phyloP scores from a whole-genome alignment of 2,888 invertebrate species.

The Drosophila gaucha region DNA sequence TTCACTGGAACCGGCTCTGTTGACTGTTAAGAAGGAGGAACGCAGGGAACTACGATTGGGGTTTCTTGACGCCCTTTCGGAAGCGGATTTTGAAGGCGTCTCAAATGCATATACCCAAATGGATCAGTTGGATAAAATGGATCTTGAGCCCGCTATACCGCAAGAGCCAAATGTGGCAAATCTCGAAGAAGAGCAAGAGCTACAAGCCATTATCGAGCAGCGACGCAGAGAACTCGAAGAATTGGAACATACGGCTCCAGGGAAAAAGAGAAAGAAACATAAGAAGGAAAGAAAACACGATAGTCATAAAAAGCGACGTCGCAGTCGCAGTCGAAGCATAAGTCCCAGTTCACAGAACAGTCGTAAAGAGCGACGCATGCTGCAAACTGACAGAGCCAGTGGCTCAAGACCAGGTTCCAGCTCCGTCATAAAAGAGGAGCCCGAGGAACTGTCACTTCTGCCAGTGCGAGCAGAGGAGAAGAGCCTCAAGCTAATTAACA shows the following conservation, averaged over 20 bases:
- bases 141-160: neutral
- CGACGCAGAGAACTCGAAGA: neutral
- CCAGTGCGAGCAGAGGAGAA: slow-evolving; percentile 19
- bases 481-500: slow-evolving; percentile 13
- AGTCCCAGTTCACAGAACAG: neutral
- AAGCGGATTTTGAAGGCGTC: neutral
- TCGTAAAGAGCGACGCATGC: slow-evolving; percentile 8
- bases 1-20: neutral
- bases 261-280: slow-evolving; percentile 19
- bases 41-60: neutral
- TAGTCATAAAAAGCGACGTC: slow-evolving; percentile 21
- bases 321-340: slow-evolving; percentile 16
- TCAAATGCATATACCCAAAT: neutral
- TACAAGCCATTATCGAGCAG: neutral
- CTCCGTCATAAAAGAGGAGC: slow-evolving; percentile 1
- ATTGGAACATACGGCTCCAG: neutral
- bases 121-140: neutral
- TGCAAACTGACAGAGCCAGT: neutral
- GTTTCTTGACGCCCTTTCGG: slow-evolving; percentile 8
- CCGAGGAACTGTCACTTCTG: slow-evolving; percentile 7
- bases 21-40: slow-evolving; percentile 6
- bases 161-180: neutral
- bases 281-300: slow-evolving; percentile 30
- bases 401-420: neutral
- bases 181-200: neutral